A percentile compares a stretch with the other conserved stretches of the same genome.
Conservation (phyloP, 2,797 vertebrate species). For the Selene dorsalis region DNA sequence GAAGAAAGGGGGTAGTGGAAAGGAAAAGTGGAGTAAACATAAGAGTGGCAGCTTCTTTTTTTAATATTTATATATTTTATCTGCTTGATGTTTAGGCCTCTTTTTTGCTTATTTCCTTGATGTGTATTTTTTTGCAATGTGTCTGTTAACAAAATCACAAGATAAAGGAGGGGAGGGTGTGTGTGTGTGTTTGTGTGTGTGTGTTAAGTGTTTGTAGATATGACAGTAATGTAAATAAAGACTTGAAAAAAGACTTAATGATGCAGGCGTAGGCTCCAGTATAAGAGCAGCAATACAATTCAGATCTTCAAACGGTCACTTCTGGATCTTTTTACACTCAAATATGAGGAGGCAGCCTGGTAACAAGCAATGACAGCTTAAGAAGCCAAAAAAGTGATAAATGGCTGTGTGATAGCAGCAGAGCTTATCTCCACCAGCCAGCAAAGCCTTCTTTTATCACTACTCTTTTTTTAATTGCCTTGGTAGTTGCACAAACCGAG, state of each 20-base stretch:
- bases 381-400: constrained; percentile 59
- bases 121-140: constrained; percentile 11
- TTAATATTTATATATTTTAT: background rate
- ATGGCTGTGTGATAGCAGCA: constrained; percentile 43
- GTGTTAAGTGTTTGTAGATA: constrained; percentile 30
- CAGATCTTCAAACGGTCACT: constrained; percentile 48
- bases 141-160: constrained; percentile 31
- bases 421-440: constrained; percentile 63
- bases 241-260: constrained; percentile 34
- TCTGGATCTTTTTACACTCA: constrained; percentile 37
- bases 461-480: constrained; percentile 62
- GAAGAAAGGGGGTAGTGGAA: constrained; percentile 9
- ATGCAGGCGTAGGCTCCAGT: constrained; percentile 19
- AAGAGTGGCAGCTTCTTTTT: background rate
- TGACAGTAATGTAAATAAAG: constrained; percentile 30
- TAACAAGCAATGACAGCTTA: constrained; percentile 48
- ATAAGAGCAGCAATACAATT: constrained; percentile 14
- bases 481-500: constrained; percentile 44
- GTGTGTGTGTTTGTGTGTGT: constrained; percentile 33
- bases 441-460: constrained; percentile 59
- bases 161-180: background rate
- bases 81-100: background rate
- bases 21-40: constrained; percentile 15
- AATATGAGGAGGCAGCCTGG: constrained; percentile 35
- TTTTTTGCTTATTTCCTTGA: constrained; percentile 9